Evolutionary conservation across 2,888 invertebrate species (phyloP).

Genomic region (Hirtodrosophila duncani): DNA sequence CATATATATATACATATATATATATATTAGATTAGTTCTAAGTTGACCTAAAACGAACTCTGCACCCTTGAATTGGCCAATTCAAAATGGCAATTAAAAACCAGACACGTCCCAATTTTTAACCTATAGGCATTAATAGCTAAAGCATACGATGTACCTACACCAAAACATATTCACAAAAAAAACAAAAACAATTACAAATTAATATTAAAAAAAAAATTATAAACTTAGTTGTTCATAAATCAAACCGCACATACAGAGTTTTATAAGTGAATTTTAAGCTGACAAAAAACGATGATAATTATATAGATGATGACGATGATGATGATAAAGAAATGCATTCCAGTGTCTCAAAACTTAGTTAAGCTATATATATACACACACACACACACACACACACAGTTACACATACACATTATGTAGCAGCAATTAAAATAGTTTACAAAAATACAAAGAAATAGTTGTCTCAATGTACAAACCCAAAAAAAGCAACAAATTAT

Average conservation of each 20-base stretch:
- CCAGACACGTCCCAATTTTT: conserved; percentile 43
- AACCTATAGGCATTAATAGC: conserved; percentile 23
- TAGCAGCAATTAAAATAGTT: conserved; percentile 8
- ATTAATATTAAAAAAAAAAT: conserved; percentile 11
- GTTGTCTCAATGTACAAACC: conserved; percentile 70
- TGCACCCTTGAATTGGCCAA: conserved; percentile 9
- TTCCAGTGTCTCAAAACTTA: conserved; percentile 62
- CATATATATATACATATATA: too few relatives aligned
- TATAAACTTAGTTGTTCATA: conserved; percentile 23
- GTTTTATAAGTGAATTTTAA: conserved; percentile 67
- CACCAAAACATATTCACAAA: conserved; percentile 17
- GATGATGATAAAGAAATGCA: conserved; percentile 46
- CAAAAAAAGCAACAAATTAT: conserved; percentile 21
- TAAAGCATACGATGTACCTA: conserved; percentile 56
- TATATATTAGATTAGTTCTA: conserved; percentile 10
- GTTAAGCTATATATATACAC: conserved; percentile 40
- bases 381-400: conserved; percentile 10
- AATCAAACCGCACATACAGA: conserved; percentile 33
- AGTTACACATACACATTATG: conserved; percentile 31
- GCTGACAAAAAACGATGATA: conserved; percentile 4
- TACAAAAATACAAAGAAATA: conserved; percentile 42
- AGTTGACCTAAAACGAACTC: conserved; percentile 30
- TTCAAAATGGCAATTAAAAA: conserved; percentile 12
- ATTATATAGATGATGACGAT: conserved; percentile 23
- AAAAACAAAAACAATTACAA: conserved; percentile 12